phyloP scores from a whole-genome alignment of 2,797 vertebrate genomes.

The Lates japonicus region DNA sequence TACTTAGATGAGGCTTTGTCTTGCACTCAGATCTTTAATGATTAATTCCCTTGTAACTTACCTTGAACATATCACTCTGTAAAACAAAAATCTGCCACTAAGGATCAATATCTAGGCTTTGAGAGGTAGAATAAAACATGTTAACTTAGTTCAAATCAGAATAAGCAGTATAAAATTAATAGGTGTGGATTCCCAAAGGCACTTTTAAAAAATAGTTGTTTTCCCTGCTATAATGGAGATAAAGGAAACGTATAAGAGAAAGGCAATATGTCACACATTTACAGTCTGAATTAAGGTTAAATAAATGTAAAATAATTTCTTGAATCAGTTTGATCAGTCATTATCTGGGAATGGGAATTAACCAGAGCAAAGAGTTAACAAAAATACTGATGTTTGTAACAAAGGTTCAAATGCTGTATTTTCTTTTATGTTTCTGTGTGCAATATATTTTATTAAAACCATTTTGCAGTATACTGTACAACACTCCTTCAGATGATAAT shows the following conservation, averaged over 20 bases:
- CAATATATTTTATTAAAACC: conserved; percentile 39
- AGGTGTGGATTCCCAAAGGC: neutral
- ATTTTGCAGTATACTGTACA: conserved; percentile 8
- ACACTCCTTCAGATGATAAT: neutral
- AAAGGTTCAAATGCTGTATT: conserved; percentile 10
- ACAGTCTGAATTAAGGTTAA: no score
- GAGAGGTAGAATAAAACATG: neutral
- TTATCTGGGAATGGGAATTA: neutral
- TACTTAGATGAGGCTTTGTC: neutral
- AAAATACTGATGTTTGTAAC: conserved; percentile 38
- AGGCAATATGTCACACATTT: neutral
- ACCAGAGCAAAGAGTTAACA: conserved; percentile 42
- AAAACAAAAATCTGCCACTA: neutral
- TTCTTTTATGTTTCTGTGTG: conserved; percentile 27
- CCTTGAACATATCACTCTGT: neutral
- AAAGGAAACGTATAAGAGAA: neutral
- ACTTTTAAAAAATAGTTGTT: neutral
- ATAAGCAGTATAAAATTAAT: neutral
- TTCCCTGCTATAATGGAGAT: neutral
- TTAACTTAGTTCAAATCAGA: neutral
- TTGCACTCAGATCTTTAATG: neutral
- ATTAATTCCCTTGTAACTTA: neutral
- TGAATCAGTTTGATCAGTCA: neutral
- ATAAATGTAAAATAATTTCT: no score
- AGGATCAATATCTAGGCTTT: neutral